These are phyloP conservation scores for Agrotis exclamationis DNA, from an alignment of 2,888 invertebrate species.

Conservation along the genomic window DNA sequence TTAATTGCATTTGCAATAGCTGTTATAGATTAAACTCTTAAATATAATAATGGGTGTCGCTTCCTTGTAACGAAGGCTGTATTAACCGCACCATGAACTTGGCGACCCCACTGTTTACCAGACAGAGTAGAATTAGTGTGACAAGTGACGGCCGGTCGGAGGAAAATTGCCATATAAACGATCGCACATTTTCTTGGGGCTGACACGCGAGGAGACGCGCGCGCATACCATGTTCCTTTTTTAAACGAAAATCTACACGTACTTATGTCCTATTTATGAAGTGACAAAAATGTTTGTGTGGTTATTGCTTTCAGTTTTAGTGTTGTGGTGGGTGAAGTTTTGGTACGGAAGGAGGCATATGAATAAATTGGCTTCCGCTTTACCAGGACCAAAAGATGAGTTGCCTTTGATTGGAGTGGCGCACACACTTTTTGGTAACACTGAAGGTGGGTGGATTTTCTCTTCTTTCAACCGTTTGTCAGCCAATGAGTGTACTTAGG, in stretches of 20 bases:
- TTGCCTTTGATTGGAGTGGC: conserved; percentile 79
- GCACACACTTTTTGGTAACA: conserved; percentile 73
- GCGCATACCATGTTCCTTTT: conserved; percentile 31
- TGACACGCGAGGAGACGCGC: conserved; percentile 44
- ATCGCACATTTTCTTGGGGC: conserved; percentile 33
- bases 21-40: conserved; percentile 32
- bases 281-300: conserved; percentile 74
- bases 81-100: conserved; percentile 72
- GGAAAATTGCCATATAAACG: conserved; percentile 60
- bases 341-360: conserved; percentile 77
- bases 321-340: conserved; percentile 73
- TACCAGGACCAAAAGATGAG: conserved; percentile 66
- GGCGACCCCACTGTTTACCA: conserved; percentile 67
- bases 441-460: conserved; percentile 75
- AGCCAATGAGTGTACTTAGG: no score
- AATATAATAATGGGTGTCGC: conserved; percentile 56
- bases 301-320: conserved; percentile 67
- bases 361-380: conserved; percentile 75
- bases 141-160: conserved; percentile 47
- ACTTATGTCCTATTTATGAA: conserved; percentile 17
- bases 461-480: no score
- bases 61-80: conserved; percentile 72
- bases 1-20: conserved; percentile 16
- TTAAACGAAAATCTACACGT: conserved; percentile 26
- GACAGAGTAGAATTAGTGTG: conserved; percentile 70